Percentiles rank a stretch among this genome's conserved stretches.
Evolutionary conservation across 2,888 invertebrate genomes (phyloP).

Genomic region (Cryptophagus acutangulus): DNA sequence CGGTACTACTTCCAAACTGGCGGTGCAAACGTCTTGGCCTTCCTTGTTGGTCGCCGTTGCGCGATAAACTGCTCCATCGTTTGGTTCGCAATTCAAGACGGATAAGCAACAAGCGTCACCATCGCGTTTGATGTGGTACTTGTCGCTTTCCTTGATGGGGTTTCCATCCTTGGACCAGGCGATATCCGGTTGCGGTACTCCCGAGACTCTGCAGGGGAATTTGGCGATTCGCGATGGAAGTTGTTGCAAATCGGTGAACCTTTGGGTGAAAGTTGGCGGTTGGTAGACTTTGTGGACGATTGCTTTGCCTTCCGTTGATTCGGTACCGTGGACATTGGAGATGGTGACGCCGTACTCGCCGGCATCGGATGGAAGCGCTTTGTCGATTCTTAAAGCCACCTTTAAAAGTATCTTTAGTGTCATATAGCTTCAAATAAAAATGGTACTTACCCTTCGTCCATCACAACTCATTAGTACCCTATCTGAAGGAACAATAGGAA

Average conservation of each 20-base stretch:
- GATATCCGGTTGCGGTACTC: constrained; percentile 79
- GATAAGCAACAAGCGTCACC: constrained; percentile 75
- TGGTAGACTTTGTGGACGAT: constrained; percentile 76
- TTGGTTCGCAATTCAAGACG: constrained; percentile 61
- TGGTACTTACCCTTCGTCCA: constrained; percentile 62
- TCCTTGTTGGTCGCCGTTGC: constrained; percentile 77
- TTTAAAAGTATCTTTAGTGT: constrained; percentile 38
- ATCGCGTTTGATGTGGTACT: constrained; percentile 71
- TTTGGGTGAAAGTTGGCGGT: constrained; percentile 75
- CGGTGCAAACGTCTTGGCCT: constrained; percentile 72
- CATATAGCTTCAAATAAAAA: constrained; percentile 9
- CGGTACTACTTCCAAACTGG: constrained; percentile 71
- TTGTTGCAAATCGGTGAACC: constrained; percentile 63
- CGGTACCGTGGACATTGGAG: constrained; percentile 72
- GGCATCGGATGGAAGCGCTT: constrained; percentile 65
- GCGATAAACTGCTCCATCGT: constrained; percentile 69
- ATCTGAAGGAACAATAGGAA: constrained; percentile 60
- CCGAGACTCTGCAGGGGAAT: constrained; percentile 74
- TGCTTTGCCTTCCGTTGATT: constrained; percentile 62
- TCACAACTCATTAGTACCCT: constrained; percentile 73
- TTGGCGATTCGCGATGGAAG: constrained; percentile 75
- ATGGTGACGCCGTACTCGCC: constrained; percentile 74
- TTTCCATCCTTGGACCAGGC: constrained; percentile 82
- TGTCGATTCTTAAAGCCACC: constrained; percentile 70
- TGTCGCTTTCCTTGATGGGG: constrained; percentile 63